Conservation (phyloP, 2,113 vertebrate species). For the Montifringilla adamsi region DNA sequence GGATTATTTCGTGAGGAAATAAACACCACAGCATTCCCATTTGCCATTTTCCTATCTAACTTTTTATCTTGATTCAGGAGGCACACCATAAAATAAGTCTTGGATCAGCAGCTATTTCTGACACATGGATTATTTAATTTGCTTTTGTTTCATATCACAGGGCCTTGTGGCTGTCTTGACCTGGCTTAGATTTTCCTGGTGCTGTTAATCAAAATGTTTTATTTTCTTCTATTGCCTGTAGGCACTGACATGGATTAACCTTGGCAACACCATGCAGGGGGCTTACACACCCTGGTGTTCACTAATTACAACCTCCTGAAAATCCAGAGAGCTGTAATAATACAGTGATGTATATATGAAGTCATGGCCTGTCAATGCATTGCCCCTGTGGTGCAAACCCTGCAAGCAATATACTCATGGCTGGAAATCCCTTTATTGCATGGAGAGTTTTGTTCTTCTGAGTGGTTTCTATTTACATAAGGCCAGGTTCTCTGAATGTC, state of each 20-base stretch:
- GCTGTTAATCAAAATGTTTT: constrained; percentile 27
- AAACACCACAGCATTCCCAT: neutral
- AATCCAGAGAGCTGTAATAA: constrained; percentile 18
- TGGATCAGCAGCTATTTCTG: neutral
- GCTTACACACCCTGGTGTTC: constrained; percentile 35
- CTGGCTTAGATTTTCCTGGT: constrained; percentile 25
- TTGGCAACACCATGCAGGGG: constrained; percentile 12
- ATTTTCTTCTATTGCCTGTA: constrained; percentile 21
- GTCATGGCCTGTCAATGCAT: neutral
- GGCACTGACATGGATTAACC: constrained; percentile 45
- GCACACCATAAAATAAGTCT: neutral
- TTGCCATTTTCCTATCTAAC: neutral
- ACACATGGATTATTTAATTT: neutral
- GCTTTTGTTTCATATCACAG: neutral
- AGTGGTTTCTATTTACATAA: neutral
- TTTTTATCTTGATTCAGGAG: neutral
- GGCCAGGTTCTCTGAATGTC: neutral
- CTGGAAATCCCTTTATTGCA: neutral
- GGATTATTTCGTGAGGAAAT: neutral
- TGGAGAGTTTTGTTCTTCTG: neutral
- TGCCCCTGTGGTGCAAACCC: constrained; percentile 19
- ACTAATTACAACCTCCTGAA: constrained; percentile 58
- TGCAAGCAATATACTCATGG: constrained; percentile 6
- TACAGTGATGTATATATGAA: constrained; percentile 20
- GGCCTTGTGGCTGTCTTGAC: neutral